Conservation (phyloP, 2,797 vertebrate genomes). For the Aplochiton taeniatus region DNA sequence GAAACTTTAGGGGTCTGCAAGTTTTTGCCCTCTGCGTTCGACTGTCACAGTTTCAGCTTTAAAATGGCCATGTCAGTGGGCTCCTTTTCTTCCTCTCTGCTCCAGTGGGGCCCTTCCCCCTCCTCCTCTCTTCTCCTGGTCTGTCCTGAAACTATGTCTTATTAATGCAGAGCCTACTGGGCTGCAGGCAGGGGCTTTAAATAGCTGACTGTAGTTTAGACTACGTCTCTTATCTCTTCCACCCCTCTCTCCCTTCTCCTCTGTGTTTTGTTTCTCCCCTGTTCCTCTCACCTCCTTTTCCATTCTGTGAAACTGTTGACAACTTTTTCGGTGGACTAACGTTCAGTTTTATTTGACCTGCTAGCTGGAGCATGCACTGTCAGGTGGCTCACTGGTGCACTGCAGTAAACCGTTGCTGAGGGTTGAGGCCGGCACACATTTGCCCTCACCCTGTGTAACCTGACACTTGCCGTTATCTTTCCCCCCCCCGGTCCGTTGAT, state of each 20-base stretch:
- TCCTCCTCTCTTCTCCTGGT: neutral
- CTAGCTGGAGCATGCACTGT: conserved; percentile 31
- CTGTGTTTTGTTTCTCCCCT: neutral
- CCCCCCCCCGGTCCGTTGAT: neutral
- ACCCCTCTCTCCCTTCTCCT: conserved; percentile 31
- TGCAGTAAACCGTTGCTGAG: conserved; percentile 25
- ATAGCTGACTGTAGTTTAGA: conserved; percentile 59
- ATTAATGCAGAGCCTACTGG: conserved; percentile 64
- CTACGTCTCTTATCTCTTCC: conserved; percentile 25
- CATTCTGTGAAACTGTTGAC: conserved; percentile 27
- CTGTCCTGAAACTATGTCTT: conserved; percentile 61
- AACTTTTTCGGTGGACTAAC: conserved; percentile 16
- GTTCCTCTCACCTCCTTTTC: conserved; percentile 15
- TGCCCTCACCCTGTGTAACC: conserved; percentile 40
- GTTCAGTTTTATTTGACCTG: conserved; percentile 23
- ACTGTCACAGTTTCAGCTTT: too few relatives aligned
- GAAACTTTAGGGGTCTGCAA: too few relatives aligned
- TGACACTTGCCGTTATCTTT: conserved; percentile 26
- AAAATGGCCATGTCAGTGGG: neutral
- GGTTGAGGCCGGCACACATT: conserved; percentile 24
- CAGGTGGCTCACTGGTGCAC: conserved; percentile 14
- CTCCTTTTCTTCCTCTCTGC: conserved; percentile 15
- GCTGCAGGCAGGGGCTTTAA: conserved; percentile 67
- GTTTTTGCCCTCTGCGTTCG: too few relatives aligned
- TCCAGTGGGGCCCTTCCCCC: conserved; percentile 23